Evolutionary conservation across 2,797 vertebrate genomes (phyloP), one percentile per base, ranked within the genome.

Genomic region (Syngnathus rostellatus): DNA sequence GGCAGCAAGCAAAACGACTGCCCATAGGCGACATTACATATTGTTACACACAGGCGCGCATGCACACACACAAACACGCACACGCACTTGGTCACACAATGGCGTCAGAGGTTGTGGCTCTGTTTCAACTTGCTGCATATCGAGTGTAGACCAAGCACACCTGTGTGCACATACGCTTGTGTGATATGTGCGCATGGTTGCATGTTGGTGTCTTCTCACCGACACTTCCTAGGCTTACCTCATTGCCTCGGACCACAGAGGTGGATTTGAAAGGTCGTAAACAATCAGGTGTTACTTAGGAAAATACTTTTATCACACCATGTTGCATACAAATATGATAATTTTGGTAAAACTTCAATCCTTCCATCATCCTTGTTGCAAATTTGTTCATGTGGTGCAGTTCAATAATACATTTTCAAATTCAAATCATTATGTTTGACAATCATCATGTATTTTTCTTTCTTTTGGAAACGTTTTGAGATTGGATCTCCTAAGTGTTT

Each of bases 71-170:
- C 23, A 21, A 54, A 46, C 40, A 55, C 50, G 48, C 51, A 39
- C 66, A 68, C 51, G 66, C 64, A 65, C 63, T 53, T 31, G 31
- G 48, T 69, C 63, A 61, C 65, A 69, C 66, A 63, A 72, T 68
- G 67, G 64, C 46, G 57, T 69, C n/a, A 0, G 62, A 75, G 71
- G 79, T 54, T 83, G 77, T 71, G 73, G 79, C 70, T 79, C 23
- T 87, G 85, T 88, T 85, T 83, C 77, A 78, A 87, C 86, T 82
- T 87, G 86, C 83, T 79, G 67, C 50, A 8, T 67, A 81, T 78
- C 37, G 1, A 78, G 70, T 78, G 79, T 21, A 75, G 70, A 73
- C 62, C 64, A 62, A 74, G 75, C 80, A 76, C 85, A 86, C 84
- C 84, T 88, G 82, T 66, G 79, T 68, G 71, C 5, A 5, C 25